Base-by-base conservation (phyloP, 2,888 invertebrate genomes). In the Thereva nobilitata region DNA sequence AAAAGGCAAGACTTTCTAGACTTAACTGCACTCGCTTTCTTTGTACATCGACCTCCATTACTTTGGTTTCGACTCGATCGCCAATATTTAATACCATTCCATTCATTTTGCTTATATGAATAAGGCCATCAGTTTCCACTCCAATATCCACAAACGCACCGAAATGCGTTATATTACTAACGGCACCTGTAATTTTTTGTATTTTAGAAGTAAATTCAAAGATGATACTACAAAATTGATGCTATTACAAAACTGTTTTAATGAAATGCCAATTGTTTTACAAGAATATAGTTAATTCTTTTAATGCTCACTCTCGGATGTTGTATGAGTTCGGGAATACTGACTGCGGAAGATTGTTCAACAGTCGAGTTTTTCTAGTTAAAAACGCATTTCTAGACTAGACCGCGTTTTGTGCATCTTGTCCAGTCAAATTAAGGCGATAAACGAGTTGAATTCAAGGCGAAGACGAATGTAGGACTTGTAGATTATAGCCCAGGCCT, bases 121-220 rank as follows among this genome's bases (percentile, higher is more conserved):
- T 86, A 7, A 93, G 82, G 0, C 89, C 92, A 76, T 87, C 84
- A 57, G 79, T 84, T 34, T 88, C 88, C 0, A 92, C 87, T 0
- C 93, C 93, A 71, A 92, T 86, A 76, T 97, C 96, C 0, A 95
- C 91, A 80, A 97, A 97, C 61, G 91, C 90, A 0, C 97, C 97
- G 79, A 97, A 97, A 70, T 92, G 89, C 0, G 93, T 93, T 0
- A 92, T 88, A 79, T 96, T 96, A 10, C 85, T 86, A 1, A 96
- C 89, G 1, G 89, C 86, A n/a, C 96, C 93, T 88, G 72, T 2
- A 79, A 71, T 77, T 41, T 64, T 67, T 12, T n/a, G 38, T 40
- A 64, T 44, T 23, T 6, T 49, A 23, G 23, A 1, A 23, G 10
- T 23, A 9, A 1, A 7, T 4, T 10, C 44, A 57, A 59, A 54